Percentiles rank a stretch among this genome's conserved stretches.
These are phyloP conservation scores for Schizaphis graminum DNA, from an alignment of 2,888 invertebrate species.

Conservation along the genomic window DNA sequence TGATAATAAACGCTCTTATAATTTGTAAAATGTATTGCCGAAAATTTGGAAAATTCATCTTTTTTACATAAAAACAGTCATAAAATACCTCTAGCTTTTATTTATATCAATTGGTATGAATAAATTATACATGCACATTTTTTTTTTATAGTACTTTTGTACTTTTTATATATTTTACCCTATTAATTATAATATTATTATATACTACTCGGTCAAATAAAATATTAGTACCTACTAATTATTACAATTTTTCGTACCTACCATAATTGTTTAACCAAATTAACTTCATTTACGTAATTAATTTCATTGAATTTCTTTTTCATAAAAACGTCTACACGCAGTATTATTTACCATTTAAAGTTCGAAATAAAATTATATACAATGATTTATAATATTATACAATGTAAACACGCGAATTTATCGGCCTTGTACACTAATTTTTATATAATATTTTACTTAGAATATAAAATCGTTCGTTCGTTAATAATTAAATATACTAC, in stretches of 20 bases:
- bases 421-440: neutral
- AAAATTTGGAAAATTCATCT: neutral
- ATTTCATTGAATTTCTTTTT: neutral
- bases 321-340: neutral
- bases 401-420: neutral
- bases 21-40: neutral
- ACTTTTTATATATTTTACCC: neutral
- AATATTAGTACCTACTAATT: neutral
- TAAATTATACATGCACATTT: neutral
- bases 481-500: neutral
- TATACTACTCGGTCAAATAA: neutral
- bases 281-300: neutral
- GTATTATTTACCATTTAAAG: neutral
- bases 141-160: neutral
- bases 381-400: neutral
- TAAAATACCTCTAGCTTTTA: neutral
- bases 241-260: neutral
- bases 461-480: neutral
- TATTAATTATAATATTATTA: neutral
- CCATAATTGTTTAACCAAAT: neutral
- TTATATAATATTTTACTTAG: neutral
- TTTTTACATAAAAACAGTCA: neutral
- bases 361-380: neutral
- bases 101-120: neutral
- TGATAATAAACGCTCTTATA: neutral